Evolutionary conservation across 2,888 invertebrate genomes (phyloP).

Genomic region (Tachystola acroxantha): DNA sequence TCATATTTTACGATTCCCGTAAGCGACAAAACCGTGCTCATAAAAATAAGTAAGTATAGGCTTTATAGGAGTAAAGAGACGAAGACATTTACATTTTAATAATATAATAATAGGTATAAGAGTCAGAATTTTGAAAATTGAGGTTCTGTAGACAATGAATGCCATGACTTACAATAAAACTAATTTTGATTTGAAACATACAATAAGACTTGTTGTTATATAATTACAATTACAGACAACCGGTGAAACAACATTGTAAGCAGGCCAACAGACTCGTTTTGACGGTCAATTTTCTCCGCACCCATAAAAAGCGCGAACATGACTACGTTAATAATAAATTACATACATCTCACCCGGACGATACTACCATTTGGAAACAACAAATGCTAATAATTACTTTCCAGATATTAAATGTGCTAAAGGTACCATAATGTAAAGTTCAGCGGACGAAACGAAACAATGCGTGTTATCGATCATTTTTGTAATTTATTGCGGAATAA

Average conservation of each 20-base stretch:
- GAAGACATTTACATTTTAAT: conserved; percentile 17
- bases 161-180: conserved; percentile 13
- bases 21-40: conserved; percentile 63
- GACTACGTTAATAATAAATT: conserved; percentile 61
- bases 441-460: conserved; percentile 31
- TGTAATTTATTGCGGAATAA: conserved; percentile 44
- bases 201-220: conserved; percentile 21
- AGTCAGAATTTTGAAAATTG: neutral
- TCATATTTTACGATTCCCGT: conserved; percentile 68
- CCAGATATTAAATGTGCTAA: conserved; percentile 39
- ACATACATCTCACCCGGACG: conserved; percentile 45
- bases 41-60: conserved; percentile 62
- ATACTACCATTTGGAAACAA: conserved; percentile 51
- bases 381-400: conserved; percentile 55
- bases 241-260: conserved; percentile 44
- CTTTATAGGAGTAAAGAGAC: conserved; percentile 23
- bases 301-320: conserved; percentile 54
- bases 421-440: conserved; percentile 28
- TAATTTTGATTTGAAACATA: conserved; percentile 22
- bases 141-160: conserved; percentile 1
- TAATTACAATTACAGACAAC: conserved; percentile 34
- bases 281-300: conserved; percentile 51
- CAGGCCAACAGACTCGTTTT: conserved; percentile 32
- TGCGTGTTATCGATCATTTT: conserved; percentile 38
- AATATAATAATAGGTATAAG: too few relatives aligned